Base-by-base conservation (phyloP, 1,140 invertebrate genomes). In the Hestina assimilis region DNA sequence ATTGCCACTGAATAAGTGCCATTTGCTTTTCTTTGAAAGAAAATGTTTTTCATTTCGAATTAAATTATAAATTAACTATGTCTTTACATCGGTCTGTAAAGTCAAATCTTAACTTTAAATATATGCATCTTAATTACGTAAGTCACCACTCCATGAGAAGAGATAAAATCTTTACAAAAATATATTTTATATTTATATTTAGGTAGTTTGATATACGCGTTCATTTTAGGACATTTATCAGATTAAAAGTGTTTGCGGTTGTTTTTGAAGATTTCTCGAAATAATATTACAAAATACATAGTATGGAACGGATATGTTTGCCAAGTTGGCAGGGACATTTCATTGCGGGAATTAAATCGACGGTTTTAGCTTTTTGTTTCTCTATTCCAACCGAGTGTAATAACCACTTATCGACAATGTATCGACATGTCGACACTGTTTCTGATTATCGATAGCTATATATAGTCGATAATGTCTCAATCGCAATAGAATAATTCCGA, bases 321-420 rank as follows among this genome's bases (percentile, higher is more conserved):
- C 71, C 71, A 74, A 74, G 42, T 73, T 71, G 71, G 65, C 71
- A 74, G 33, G 11, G 53, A 63, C 26, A 59, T 63, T 53, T 46
- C 38, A 64, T 66, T 63, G 52, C 58, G 59, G 51, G 61, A 61
- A 21, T 20, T 47, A 48, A 63, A 57, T 43, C 14, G 42, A 29
- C 48, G 23, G 14, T 47, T 52, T 52, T 59, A 47, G 42, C 24
- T 46, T 45, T 35, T 46, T n/a, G 28, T 7, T 26, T 58, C 28
- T 35, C 15, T 14, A 26, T 26, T 50, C 7, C 21, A 35, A 21
- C 20, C 12, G 11, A 2, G n/a, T 5, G 3, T 14, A 1, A 11
- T 5, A 5, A 14, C 3, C 3, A 33, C 1, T 0, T 17, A 17
- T 0, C 14, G 15, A 35, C n/a, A 48, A 4, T 48, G 19, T 48